Conservation (phyloP, 1,140 invertebrate genomes). For the Drosophila tsacasi region DNA sequence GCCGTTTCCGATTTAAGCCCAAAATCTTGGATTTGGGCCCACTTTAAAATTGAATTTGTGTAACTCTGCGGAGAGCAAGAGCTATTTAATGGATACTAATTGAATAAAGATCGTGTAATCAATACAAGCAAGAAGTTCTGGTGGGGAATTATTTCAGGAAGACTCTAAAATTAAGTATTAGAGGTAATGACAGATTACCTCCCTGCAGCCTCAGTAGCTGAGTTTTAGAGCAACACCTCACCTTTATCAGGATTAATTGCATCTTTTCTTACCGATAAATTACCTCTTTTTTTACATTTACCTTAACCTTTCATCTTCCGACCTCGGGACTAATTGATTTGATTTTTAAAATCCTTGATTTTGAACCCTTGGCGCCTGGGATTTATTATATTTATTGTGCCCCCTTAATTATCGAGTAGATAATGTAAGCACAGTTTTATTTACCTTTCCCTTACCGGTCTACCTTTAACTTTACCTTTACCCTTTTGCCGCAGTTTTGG, state of each 20-base stretch:
- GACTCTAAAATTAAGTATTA: not conserved
- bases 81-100: constrained; percentile 28
- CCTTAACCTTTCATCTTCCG: not conserved
- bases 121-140: not conserved
- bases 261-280: not conserved
- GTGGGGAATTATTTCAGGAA: not conserved
- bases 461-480: not conserved
- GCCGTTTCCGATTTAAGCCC: constrained; percentile 5
- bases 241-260: not conserved
- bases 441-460: constrained; percentile 3
- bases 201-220: not conserved
- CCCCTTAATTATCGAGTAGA: constrained; percentile 21
- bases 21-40: constrained; percentile 4
- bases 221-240: not conserved
- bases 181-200: not conserved
- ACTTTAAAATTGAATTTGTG: constrained; percentile 31
- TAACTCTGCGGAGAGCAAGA: not conserved
- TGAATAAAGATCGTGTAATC: constrained; percentile 15
- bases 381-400: constrained; percentile 16
- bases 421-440: constrained; percentile 10
- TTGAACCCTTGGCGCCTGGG: not conserved
- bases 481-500: constrained; percentile 12
- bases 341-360: constrained; percentile 15
- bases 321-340: constrained; percentile 16
- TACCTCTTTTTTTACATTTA: not conserved